Percentiles rank a stretch among this genome's conserved stretches.
phyloP scores from a whole-genome alignment of 2,888 invertebrate species.

The Actias luna region DNA sequence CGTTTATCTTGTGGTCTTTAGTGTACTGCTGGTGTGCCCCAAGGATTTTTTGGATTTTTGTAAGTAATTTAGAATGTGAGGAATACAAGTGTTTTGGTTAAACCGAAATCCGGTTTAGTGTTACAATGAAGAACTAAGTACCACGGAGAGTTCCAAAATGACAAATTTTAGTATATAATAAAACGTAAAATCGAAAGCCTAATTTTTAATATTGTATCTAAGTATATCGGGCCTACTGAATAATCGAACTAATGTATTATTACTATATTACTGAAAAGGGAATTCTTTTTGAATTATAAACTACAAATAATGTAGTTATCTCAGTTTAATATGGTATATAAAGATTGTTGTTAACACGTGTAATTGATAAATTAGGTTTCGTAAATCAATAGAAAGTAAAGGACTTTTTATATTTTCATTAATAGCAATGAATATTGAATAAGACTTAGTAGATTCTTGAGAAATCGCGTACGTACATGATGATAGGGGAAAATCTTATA shows the following conservation, averaged over 20 bases:
- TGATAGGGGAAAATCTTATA: constrained; percentile 63
- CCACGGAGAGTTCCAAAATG: constrained; percentile 33
- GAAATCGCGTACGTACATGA: constrained; percentile 37
- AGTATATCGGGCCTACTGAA: constrained; percentile 69
- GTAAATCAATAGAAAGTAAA: constrained; percentile 76
- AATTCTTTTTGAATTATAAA: constrained; percentile 28
- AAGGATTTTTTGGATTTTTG: constrained; percentile 35
- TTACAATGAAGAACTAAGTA: constrained; percentile 23
- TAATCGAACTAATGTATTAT: constrained; percentile 65
- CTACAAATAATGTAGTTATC: constrained; percentile 49
- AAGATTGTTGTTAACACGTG: constrained; percentile 76
- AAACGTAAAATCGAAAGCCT: constrained; percentile 59
- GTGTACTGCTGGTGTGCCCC: constrained; percentile 44
- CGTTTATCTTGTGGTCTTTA: constrained; percentile 36
- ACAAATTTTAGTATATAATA: constrained; percentile 40
- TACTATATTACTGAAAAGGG: constrained; percentile 26
- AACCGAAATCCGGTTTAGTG: not conserved
- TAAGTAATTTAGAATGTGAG: constrained; percentile 35
- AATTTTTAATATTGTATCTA: constrained; percentile 66
- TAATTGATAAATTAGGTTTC: constrained; percentile 73
- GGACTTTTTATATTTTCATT: constrained; percentile 77
- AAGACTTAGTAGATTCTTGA: constrained; percentile 57
- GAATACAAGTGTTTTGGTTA: not conserved
- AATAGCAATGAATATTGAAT: constrained; percentile 74
- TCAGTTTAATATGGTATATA: constrained; percentile 64